Evolutionary conservation across 2,888 invertebrate genomes (phyloP).

Genomic region (Caenorhabditis sp.): DNA sequence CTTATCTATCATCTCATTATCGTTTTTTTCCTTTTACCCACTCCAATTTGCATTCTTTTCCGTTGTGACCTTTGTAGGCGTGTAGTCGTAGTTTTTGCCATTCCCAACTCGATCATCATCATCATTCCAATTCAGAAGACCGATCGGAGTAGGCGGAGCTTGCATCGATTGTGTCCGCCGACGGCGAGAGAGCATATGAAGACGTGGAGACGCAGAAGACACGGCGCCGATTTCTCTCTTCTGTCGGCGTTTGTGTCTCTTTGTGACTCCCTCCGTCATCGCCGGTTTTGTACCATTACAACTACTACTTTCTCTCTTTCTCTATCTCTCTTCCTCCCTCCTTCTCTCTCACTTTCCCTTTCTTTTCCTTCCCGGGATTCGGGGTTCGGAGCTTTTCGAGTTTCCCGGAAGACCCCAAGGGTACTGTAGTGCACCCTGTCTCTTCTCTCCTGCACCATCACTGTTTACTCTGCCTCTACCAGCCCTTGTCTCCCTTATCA

Average conservation of each 20-base stretch:
- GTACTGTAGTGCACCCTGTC: neutral
- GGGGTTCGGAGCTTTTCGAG: no score
- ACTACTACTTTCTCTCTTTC: constrained; percentile 37
- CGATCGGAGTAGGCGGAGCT: constrained; percentile 42
- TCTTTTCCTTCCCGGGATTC: no score
- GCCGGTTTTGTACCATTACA: constrained; percentile 41
- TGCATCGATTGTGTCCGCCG: constrained; percentile 14
- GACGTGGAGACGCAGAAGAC: constrained; percentile 45
- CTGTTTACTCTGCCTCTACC: neutral
- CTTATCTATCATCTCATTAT: constrained; percentile 2
- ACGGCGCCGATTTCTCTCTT: constrained; percentile 44
- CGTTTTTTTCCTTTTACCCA: neutral
- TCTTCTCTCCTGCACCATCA: neutral
- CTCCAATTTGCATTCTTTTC: neutral
- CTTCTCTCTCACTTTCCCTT: neutral
- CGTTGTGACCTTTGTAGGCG: constrained; percentile 13
- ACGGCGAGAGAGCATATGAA: constrained; percentile 11
- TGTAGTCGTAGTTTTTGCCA: constrained; percentile 22
- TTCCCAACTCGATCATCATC: constrained; percentile 39
- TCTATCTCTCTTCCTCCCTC: constrained; percentile 26
- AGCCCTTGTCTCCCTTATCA: neutral
- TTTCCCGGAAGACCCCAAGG: no score
- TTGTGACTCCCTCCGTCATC: constrained; percentile 32
- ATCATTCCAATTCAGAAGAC: constrained; percentile 27
- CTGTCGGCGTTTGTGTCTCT: constrained; percentile 21